Evolutionary conservation across 2,888 invertebrate genomes (phyloP), one percentile per base, ranked within the genome.

Genomic region (Pyrgus malvae): DNA sequence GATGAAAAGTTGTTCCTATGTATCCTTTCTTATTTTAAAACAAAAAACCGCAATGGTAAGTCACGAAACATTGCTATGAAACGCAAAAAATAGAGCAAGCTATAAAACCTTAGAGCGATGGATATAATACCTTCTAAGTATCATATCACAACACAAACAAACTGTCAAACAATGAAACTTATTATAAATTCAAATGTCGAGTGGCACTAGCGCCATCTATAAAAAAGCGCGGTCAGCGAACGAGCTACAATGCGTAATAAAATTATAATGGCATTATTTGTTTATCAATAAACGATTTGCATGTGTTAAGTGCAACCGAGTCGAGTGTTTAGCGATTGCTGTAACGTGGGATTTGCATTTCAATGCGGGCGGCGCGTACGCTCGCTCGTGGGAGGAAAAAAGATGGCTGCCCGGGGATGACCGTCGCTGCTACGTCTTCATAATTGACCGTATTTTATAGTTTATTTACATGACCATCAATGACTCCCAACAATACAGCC

Each of bases 211-310:
- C 78, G 76, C 77, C 74, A 70, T 70, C 76, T 68, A 65, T 64
- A 67, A 62, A 63, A 63, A 69, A 40, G 63, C 41, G 69, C 79
- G 83, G 84, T 79, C 83, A 77, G 64, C 74, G 81, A 76, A 64
- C 70, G 68, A 58, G 48, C 66, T 63, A 86, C 85, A 84, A 84
- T 83, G 74, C 70, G 75, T 74, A 77, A 86, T 86, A 83, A 83
- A 80, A 82, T 81, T 74, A 83, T 86, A 83, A 86, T 81, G 68
- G 72, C 74, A 82, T 82, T 83, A 83, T 85, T 86, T 83, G 87
- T 83, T 82, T 83, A 84, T 83, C 82, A 83, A 86, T 83, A 82
- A 77, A 71, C 72, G 76, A 86, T 88, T 87, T 80, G 87, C 87
- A 88, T 88, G 83, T 84, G 84, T 78, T 78, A 80, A 80, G 74